phyloP scores from a whole-genome alignment of 2,113 vertebrate species.

The Willisornis vidua region DNA sequence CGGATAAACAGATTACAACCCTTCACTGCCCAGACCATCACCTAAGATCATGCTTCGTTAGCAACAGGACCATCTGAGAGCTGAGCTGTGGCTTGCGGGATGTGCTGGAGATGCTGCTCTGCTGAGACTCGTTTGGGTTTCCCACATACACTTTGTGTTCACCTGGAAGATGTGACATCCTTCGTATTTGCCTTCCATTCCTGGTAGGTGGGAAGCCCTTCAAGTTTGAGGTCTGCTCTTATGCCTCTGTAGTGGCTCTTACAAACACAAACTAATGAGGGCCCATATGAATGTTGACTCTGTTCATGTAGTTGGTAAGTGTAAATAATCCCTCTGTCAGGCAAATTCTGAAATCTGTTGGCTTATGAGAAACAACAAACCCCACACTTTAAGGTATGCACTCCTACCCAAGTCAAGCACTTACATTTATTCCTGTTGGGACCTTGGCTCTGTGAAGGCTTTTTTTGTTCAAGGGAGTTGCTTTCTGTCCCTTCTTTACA shows the following conservation, averaged over 20 bases:
- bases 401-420: neutral
- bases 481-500: neutral
- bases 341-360: neutral
- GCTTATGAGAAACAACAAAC: neutral
- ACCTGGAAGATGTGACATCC: neutral
- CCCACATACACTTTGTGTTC: neutral
- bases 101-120: neutral
- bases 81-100: neutral
- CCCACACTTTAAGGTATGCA: accelerated
- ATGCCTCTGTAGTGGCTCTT: neutral
- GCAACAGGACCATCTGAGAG: neutral
- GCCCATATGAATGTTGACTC: constrained; percentile 64
- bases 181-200: neutral
- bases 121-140: neutral
- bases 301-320: constrained; percentile 74
- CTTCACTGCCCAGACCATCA: neutral
- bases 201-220: constrained; percentile 73
- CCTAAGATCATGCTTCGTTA: neutral
- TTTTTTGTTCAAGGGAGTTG: neutral
- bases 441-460: neutral
- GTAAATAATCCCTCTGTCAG: neutral
- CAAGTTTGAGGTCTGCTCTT: constrained; percentile 71
- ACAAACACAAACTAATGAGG: constrained; percentile 46
- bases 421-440: neutral
- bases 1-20: neutral